Evolutionary conservation across 2,888 invertebrate genomes (phyloP).

Genomic region (Pristionchus maxplancki): DNA sequence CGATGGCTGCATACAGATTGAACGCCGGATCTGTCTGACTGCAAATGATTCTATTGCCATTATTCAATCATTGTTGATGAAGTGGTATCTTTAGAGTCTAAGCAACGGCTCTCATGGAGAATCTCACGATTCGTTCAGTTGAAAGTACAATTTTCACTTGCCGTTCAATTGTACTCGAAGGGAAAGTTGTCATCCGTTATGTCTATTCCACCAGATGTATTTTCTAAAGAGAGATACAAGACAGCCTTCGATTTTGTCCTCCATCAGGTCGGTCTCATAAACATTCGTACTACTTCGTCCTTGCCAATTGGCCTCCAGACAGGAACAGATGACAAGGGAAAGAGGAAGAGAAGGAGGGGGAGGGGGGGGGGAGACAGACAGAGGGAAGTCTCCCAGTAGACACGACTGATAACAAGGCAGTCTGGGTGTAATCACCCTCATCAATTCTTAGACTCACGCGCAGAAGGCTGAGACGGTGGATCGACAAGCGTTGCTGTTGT

Average conservation of each 20-base stretch:
- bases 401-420: background rate
- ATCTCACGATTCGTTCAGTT: background rate
- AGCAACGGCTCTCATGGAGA: background rate
- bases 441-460: slow-evolving; percentile 53
- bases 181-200: too few relatives aligned
- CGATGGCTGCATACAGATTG: slow-evolving; percentile 61
- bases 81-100: background rate
- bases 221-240: too few relatives aligned
- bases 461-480: slow-evolving; percentile 58
- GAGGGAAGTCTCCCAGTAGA: background rate
- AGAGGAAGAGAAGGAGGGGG: background rate
- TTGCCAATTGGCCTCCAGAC: slow-evolving; percentile 27
- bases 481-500: slow-evolving; percentile 60
- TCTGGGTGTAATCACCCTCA: background rate
- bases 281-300: background rate
- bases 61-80: too few relatives aligned
- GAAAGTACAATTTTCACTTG: background rate
- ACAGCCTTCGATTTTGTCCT: too few relatives aligned
- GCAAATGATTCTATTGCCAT: slow-evolving; percentile 39
- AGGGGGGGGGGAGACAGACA: background rate
- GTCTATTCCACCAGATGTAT: too few relatives aligned
- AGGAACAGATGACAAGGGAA: background rate
- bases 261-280: background rate
- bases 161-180: background rate
- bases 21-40: slow-evolving; percentile 55